Evolutionary conservation across 92 coral and sea anemone genomes (phyloP).

Genomic region (Hydrozoanthus gracilis): DNA sequence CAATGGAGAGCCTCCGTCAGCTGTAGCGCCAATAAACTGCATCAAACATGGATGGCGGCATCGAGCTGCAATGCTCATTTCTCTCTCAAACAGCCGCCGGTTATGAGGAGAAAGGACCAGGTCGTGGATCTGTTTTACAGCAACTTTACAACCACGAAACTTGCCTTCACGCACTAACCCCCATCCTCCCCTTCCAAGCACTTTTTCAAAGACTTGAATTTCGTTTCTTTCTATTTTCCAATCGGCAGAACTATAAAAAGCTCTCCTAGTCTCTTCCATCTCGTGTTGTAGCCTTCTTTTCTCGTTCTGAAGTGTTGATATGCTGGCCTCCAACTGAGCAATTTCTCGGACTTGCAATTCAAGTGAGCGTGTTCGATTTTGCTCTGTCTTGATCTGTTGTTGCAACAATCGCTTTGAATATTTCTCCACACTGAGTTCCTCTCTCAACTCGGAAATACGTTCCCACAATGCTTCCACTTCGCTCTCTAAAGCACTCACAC

Average conservation of each 20-base stretch:
- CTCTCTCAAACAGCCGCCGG: conserved; percentile 84
- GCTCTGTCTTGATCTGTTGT: neutral
- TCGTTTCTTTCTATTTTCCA: conserved; percentile 82
- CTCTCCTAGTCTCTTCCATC: neutral
- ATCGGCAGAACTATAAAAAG: conserved; percentile 34
- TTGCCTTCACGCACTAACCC: conserved; percentile 73
- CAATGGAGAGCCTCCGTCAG: conserved; percentile 71
- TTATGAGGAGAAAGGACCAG: conserved; percentile 83
- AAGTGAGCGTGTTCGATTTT: neutral
- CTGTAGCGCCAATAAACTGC: conserved; percentile 91
- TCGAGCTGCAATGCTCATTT: conserved; percentile 88
- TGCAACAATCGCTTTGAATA: neutral
- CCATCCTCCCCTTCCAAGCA: conserved; percentile 88
- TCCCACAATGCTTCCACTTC: too few relatives aligned
- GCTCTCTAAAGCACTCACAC: too few relatives aligned
- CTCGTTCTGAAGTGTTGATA: neutral
- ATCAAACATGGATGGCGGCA: conserved; percentile 88
- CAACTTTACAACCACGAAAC: conserved; percentile 81
- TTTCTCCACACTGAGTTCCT: neutral
- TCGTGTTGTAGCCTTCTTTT: neutral
- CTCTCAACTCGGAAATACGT: neutral
- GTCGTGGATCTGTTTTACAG: conserved; percentile 87
- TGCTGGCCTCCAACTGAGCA: neutral
- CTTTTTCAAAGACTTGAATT: conserved; percentile 59
- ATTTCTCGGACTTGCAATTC: neutral